phyloP scores from a whole-genome alignment of 2,888 invertebrate genomes.

The Agrotis exclamationis region DNA sequence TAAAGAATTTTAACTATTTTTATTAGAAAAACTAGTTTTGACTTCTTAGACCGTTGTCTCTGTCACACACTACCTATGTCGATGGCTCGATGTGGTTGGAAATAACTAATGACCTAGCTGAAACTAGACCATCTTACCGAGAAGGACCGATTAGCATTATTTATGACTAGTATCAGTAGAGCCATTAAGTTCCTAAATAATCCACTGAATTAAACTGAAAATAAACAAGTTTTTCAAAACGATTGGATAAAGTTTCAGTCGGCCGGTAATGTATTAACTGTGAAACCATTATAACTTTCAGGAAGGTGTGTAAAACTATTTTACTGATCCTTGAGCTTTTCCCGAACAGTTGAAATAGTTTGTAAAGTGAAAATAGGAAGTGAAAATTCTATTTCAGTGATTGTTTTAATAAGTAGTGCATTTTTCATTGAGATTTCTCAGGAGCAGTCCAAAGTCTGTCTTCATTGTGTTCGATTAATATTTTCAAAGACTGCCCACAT shows the following conservation, averaged over 20 bases:
- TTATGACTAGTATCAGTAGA: too few relatives aligned
- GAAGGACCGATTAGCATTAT: too few relatives aligned
- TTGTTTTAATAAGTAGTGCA: neutral
- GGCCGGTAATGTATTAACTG: conserved; percentile 18
- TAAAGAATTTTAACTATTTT: too few relatives aligned
- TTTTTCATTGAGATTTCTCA: neutral
- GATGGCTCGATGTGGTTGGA: too few relatives aligned
- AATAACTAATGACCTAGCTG: too few relatives aligned
- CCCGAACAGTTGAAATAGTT: neutral
- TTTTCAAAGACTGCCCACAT: too few relatives aligned
- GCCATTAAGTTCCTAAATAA: neutral
- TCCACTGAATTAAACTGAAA: neutral
- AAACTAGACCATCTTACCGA: too few relatives aligned
- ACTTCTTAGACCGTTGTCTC: too few relatives aligned
- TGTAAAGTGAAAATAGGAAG: neutral
- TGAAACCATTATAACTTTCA: conserved; percentile 24
- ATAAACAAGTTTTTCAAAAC: neutral
- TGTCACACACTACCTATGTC: too few relatives aligned
- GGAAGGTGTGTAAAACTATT: neutral
- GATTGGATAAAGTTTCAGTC: neutral
- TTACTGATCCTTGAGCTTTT: conserved; percentile 1
- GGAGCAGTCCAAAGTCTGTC: neutral
- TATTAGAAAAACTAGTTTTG: too few relatives aligned
- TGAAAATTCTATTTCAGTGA: neutral
- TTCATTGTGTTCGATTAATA: too few relatives aligned